These are phyloP conservation scores for Bettongia penicillata DNA, from an alignment of 2,113 vertebrate species.

Conservation along the genomic window DNA sequence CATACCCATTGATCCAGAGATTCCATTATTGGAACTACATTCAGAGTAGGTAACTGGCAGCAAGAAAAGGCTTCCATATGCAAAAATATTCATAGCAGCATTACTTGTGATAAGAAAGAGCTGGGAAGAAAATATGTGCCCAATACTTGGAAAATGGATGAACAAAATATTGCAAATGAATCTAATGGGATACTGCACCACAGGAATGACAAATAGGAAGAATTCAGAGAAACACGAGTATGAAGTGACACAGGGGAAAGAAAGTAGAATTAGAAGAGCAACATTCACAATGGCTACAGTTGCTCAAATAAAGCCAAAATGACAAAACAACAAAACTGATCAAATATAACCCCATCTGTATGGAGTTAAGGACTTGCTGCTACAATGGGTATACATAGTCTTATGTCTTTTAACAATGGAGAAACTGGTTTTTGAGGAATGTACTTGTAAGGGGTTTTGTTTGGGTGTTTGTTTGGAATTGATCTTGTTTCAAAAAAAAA, in stretches of 20 bases:
- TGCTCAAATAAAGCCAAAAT: background rate
- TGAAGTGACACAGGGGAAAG: background rate
- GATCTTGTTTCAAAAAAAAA: background rate
- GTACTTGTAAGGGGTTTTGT: background rate
- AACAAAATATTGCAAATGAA: background rate
- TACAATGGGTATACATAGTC: background rate
- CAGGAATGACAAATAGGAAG: background rate
- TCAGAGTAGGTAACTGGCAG: background rate
- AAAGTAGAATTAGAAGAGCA: background rate
- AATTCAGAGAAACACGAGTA: background rate
- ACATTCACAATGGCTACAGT: background rate
- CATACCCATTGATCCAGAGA: background rate
- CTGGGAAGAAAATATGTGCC: background rate
- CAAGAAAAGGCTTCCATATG: background rate
- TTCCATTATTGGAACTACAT: background rate
- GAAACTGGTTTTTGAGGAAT: background rate
- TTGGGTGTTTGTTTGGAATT: background rate
- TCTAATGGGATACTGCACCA: background rate
- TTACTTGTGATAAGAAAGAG: background rate
- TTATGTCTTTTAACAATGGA: background rate
- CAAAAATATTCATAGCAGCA: background rate
- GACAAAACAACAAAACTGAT: background rate
- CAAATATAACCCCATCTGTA: background rate
- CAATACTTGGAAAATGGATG: background rate
- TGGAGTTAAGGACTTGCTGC: background rate